Conservation (phyloP, 2,113 vertebrate genomes). For the Saimiri boliviensis region DNA sequence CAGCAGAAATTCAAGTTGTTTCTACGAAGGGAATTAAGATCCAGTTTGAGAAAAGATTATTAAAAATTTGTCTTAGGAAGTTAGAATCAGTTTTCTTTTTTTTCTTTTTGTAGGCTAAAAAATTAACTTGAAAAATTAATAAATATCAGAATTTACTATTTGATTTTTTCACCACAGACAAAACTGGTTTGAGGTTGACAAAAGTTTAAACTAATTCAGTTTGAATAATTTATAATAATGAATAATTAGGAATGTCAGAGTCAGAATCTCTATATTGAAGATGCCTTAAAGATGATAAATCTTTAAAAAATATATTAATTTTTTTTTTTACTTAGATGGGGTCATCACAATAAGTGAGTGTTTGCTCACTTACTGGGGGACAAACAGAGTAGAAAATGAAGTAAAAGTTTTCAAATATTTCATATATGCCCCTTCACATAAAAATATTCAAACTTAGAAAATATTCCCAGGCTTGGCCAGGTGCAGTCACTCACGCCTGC, state of each 20-base stretch:
- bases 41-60: not conserved
- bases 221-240: not conserved
- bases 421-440: not conserved
- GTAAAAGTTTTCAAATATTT: not conserved
- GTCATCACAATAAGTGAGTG: too few relatives aligned
- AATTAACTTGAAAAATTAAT: conserved; percentile 2
- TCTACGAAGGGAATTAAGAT: not conserved
- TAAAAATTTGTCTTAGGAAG: not conserved
- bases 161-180: not conserved
- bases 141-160: not conserved
- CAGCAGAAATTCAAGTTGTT: conserved; percentile 25
- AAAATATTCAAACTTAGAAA: not conserved
- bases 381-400: not conserved
- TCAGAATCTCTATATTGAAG: not conserved
- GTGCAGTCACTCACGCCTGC: too few relatives aligned
- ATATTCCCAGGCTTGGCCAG: not conserved
- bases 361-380: not conserved
- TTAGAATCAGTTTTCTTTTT: not conserved
- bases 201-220: not conserved
- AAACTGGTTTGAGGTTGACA: not conserved
- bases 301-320: too few relatives aligned
- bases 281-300: not conserved
- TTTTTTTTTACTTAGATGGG: too few relatives aligned
- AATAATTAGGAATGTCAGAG: not conserved
- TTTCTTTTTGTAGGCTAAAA: not conserved